A percentile compares a stretch with the other conserved stretches of the same genome.
These are phyloP conservation scores for Caenorhabditis angaria DNA, from an alignment of 2,888 invertebrate genomes.

Conservation along the genomic window DNA sequence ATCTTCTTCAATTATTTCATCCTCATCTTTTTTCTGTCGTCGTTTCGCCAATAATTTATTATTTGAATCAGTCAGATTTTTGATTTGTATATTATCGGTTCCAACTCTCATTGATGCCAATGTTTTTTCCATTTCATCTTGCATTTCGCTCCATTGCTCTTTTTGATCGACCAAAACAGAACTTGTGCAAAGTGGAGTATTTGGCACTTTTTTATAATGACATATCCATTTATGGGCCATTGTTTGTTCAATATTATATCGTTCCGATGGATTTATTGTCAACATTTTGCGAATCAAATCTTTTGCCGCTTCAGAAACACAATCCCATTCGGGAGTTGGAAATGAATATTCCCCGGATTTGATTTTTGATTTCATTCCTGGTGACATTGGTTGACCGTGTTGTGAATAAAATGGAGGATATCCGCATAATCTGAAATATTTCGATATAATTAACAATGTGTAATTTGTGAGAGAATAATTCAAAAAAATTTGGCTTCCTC, in stretches of 20 bases:
- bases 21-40: slow-evolving; percentile 31
- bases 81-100: slow-evolving; percentile 91
- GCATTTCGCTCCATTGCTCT: slow-evolving; percentile 94
- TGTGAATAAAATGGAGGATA: slow-evolving; percentile 99
- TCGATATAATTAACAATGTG: no score
- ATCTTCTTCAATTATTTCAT: slow-evolving; percentile 33
- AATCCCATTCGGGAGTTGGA: slow-evolving; percentile 92
- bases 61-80: slow-evolving; percentile 89
- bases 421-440: slow-evolving; percentile 81
- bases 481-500: no score
- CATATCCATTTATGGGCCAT: slow-evolving; percentile 81
- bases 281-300: slow-evolving; percentile 93
- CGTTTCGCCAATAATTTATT: slow-evolving; percentile 81
- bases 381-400: slow-evolving; percentile 95
- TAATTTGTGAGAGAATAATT: no score
- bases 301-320: slow-evolving; percentile 92
- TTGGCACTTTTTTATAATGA: slow-evolving; percentile 73
- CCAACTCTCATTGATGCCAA: slow-evolving; percentile 97
- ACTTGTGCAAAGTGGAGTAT: slow-evolving; percentile 89
- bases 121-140: slow-evolving; percentile 98
- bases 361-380: slow-evolving; percentile 97
- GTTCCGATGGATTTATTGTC: slow-evolving; percentile 89
- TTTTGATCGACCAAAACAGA: slow-evolving; percentile 88
- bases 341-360: slow-evolving; percentile 93
- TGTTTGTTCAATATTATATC: slow-evolving; percentile 87